Base-by-base conservation (phyloP, 2,113 vertebrate genomes). In the Petromus typicus region DNA sequence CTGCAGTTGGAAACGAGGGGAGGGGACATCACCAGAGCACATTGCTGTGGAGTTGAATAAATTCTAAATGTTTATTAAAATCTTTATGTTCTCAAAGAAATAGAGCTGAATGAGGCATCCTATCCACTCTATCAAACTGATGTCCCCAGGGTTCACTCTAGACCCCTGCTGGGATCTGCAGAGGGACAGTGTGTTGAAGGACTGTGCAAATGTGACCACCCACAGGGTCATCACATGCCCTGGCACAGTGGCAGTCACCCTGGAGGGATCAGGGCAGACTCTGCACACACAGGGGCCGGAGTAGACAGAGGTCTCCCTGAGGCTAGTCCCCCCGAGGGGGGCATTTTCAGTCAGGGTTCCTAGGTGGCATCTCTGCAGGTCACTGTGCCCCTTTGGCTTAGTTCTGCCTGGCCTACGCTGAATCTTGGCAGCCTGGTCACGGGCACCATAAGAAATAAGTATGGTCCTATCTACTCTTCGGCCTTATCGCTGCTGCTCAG, bases 11-110 rank as follows among this genome's bases (percentile, higher is more conserved):
- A 63, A 83, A 79, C 3, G 43, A 34, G 13, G 25, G 45, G 30
- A 59, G 57, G 13, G 51, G 56, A 43, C 45, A n/a, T 84, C 43
- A 43, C 59, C 40, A 32, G 43, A 75, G 67, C 86, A 66, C 7
- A 1, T 48, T 92, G 91, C 67, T 76, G 92, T 66, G 54, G 66
- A 85, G 75, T 40, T 40, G 80, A 86, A 84, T 59, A 96, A 67
- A 43, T 93, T 43, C 10, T 22, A 25, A 80, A 88, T 79, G 54
- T 40, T 93, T 95, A 57, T 93, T 71, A 90, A 63, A n/a, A 69
- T 56, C 22, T 67, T 43, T 79, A 23, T 37, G 64, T 23, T 20
- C 75, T 54, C 37, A 86, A 94, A 92, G n/a, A 57, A 66, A 86
- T 13, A 7, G 76, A 93, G 87, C 4, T 43, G 64, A 89, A 75